Evolutionary conservation across 1,140 invertebrate genomes (phyloP), one percentile per base, ranked within the genome.

Genomic region (Tigriopus japonicus): DNA sequence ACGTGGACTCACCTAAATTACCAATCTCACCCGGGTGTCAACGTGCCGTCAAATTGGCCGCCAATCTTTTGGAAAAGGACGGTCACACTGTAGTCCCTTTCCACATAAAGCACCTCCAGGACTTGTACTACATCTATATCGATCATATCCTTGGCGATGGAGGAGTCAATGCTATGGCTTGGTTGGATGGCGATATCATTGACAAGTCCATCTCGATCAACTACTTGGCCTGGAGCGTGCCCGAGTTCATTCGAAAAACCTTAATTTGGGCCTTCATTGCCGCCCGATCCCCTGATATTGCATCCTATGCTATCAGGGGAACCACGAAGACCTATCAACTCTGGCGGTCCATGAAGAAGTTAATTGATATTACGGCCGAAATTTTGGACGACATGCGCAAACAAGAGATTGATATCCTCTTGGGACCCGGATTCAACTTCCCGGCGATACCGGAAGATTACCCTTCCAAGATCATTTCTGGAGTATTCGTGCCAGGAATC

Each of bases 341-440:
- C 9, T 49, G 45, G 45, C n/a, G 21, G 21, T 17, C n/a, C 45
- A 15, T 49, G 45, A 21, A 49, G 10, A 49, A 49, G 45, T 3
- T 12, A 10, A 21, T 17, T 10, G 21, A 21, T 49, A 21, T 49
- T 15, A 49, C 3, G n/a, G 6, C n/a, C 21, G 45, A 49, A 15
- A 21, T 49, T 49, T 49, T 49, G 45, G 45, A 49, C n/a, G 45
- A 15, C 21, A 17, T 15, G 55, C 28, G 42, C 7, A n/a, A 28
- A 5, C 55, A 35, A 15, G 55, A 23, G 17, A 19, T 58, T 15
- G 55, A 58, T 15, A 41, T 40, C 17, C 17, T 58, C 13, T 19
- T 58, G 12, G 40, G 28, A 13, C 55, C 55, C 12, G 55, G 55
- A 15, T 58, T 58, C 42, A 41, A 14, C 13, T 58, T 58, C 42